Percentiles rank a stretch among this genome's conserved stretches.
phyloP scores from a whole-genome alignment of 2,797 vertebrate genomes.

The Tenualosa ilisha region DNA sequence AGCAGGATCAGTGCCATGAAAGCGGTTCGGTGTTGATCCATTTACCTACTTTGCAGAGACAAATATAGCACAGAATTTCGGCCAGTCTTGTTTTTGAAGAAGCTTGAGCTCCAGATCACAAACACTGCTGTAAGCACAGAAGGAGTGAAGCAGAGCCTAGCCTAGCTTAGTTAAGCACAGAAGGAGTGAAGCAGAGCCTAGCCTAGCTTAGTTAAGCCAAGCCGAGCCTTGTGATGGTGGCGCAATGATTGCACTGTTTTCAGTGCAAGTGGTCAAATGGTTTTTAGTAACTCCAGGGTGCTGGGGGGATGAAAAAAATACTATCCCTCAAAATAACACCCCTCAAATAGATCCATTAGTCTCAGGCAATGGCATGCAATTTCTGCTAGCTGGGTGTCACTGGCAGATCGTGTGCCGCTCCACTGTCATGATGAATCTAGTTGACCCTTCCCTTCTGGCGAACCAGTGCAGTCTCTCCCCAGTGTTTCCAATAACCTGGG shows the following conservation, averaged over 20 bases:
- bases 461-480: not conserved
- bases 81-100: constrained; percentile 8
- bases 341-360: constrained; percentile 8
- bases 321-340: not conserved
- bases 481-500: constrained; percentile 12
- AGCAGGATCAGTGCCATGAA: not conserved
- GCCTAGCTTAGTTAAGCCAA: too few species aligned
- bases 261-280: not conserved
- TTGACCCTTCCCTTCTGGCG: constrained; percentile 25
- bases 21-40: constrained; percentile 4
- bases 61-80: not conserved
- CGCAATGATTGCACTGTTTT: not conserved
- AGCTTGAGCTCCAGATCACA: not conserved
- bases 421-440: constrained; percentile 15
- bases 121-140: not conserved
- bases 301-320: not conserved
- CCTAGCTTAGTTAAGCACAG: too few species aligned
- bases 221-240: not conserved
- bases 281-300: constrained; percentile 6
- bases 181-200: not conserved
- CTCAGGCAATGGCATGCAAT: constrained; percentile 17
- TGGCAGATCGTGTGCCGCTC: not conserved
- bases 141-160: not conserved
- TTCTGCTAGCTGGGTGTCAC: not conserved
- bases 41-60: constrained; percentile 10